These are phyloP conservation scores for Actenoides hombroni DNA, from an alignment of 2,113 vertebrate genomes.

Conservation along the genomic window DNA sequence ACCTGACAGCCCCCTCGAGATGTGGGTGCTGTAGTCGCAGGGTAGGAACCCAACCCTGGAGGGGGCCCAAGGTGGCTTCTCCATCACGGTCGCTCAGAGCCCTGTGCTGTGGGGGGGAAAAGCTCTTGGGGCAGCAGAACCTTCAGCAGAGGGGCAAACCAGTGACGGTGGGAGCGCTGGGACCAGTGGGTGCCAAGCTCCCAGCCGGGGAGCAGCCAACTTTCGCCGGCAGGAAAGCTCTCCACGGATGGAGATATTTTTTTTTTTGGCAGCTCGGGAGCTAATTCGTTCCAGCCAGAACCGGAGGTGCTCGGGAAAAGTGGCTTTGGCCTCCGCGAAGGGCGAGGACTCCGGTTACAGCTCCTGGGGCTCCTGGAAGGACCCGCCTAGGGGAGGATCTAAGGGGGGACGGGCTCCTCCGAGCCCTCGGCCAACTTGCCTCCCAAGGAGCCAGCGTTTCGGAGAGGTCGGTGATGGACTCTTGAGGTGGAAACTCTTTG, in stretches of 20 bases:
- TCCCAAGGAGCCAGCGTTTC: background rate
- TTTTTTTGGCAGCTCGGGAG: background rate
- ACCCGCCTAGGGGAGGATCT: conserved; percentile 46
- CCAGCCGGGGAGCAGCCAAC: no score
- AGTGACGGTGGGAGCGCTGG: background rate
- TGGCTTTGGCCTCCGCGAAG: background rate
- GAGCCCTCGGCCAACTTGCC: background rate
- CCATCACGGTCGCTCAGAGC: accelerated
- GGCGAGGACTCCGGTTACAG: background rate
- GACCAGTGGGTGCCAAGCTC: background rate
- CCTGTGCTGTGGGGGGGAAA: no score
- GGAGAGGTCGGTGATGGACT: background rate
- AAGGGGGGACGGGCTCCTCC: background rate
- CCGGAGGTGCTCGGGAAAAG: background rate
- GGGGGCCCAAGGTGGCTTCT: no score
- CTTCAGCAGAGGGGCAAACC: no score
- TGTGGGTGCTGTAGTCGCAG: background rate
- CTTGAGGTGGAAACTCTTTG: accelerated
- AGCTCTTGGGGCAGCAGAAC: background rate
- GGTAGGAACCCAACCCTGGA: accelerated
- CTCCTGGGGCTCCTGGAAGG: background rate
- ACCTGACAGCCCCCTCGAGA: accelerated
- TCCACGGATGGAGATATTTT: background rate
- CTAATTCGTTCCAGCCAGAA: background rate
- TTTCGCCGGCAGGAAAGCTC: no score